Percentiles rank a stretch among this genome's conserved stretches.
phyloP scores from a whole-genome alignment of 2,113 vertebrate species.

The Bubo blakistoni region DNA sequence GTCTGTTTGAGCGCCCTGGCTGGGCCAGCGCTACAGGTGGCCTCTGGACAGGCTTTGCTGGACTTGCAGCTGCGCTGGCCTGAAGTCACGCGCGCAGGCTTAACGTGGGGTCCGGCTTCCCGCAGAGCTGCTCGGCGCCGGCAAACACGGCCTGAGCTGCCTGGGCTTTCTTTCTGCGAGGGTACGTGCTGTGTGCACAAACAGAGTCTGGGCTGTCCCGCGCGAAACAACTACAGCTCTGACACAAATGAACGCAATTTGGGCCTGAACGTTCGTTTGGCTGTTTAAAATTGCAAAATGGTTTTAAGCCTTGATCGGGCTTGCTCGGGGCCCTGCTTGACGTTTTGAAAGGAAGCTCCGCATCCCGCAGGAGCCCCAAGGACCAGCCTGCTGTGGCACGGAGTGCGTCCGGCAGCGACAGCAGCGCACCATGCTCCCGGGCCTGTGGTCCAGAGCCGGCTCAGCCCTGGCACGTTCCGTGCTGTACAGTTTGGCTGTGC shows the following conservation, averaged over 20 bases:
- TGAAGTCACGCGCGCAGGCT: accelerated
- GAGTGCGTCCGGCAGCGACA: background rate
- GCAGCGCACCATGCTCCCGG: background rate
- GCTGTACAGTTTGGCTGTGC: background rate
- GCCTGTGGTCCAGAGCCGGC: background rate
- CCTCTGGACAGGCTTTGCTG: background rate
- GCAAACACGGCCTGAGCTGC: accelerated
- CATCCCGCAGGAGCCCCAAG: background rate
- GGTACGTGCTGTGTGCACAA: background rate
- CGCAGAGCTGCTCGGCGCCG: background rate
- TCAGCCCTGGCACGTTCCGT: background rate
- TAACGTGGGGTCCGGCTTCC: background rate
- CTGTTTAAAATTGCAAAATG: background rate
- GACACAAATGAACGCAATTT: background rate
- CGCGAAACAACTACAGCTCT: background rate
- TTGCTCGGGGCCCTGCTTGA: background rate
- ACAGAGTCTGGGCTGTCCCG: background rate
- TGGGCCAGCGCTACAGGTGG: background rate
- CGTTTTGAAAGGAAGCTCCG: background rate
- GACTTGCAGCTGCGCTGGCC: accelerated
- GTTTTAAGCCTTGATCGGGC: background rate
- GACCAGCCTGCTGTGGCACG: background rate
- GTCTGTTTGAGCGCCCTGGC: background rate
- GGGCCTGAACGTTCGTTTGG: background rate
- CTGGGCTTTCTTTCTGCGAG: background rate